Conservation (phyloP, 2,888 invertebrate species). For the Dichetophora obliterata region DNA sequence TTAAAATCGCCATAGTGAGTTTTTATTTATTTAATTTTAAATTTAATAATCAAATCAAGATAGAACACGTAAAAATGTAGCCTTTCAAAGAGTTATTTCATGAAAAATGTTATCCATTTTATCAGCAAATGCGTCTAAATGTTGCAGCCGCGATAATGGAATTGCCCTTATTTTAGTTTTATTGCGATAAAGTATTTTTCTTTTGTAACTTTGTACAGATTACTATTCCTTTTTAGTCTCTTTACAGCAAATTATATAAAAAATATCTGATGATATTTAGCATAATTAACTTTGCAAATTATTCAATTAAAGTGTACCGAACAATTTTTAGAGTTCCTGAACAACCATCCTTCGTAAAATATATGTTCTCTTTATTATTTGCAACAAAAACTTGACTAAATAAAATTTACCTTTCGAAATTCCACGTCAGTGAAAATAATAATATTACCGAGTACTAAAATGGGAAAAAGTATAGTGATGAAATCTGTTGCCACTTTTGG, state of each 20-base stretch:
- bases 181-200: too few species aligned
- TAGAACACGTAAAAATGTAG: too few species aligned
- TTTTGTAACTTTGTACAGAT: too few species aligned
- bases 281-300: not conserved
- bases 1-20: too few species aligned
- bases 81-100: too few species aligned
- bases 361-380: not conserved
- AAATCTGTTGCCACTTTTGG: conserved; percentile 9
- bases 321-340: not conserved
- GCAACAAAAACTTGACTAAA: conserved; percentile 15
- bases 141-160: too few species aligned
- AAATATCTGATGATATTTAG: not conserved
- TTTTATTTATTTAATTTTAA: too few species aligned
- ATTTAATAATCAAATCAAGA: too few species aligned
- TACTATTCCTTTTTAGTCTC: too few species aligned
- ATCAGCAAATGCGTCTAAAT: too few species aligned
- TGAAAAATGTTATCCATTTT: too few species aligned
- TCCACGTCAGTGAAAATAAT: not conserved
- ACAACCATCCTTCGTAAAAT: not conserved
- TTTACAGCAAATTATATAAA: not conserved
- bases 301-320: not conserved
- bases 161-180: too few species aligned
- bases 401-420: conserved; percentile 21
- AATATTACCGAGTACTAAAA: conserved; percentile 8
- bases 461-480: conserved; percentile 3